These are phyloP conservation scores for Anthopleura xanthogrammica DNA, from an alignment of 92 coral and sea anemone species.

Conservation along the genomic window DNA sequence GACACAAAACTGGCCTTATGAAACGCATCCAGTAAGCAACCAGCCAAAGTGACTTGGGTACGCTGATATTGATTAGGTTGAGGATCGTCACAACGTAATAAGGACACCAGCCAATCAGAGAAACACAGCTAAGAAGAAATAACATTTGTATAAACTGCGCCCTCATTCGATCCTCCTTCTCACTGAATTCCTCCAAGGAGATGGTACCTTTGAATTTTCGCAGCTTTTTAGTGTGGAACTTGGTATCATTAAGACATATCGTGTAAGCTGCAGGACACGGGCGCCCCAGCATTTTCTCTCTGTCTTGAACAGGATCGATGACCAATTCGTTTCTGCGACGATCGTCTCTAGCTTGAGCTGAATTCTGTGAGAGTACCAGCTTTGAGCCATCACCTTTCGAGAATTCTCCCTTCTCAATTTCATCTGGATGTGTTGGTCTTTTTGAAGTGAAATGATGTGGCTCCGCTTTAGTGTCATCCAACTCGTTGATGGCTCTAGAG, in stretches of 20 bases:
- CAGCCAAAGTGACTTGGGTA: neutral
- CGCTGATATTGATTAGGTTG: neutral
- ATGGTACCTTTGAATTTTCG: slow-evolving; percentile 4
- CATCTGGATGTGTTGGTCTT: neutral
- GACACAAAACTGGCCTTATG: slow-evolving; percentile 18
- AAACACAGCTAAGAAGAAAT: neutral
- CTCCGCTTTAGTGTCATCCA: neutral
- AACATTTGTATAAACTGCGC: slow-evolving; percentile 18
- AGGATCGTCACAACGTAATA: neutral
- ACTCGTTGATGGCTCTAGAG: neutral
- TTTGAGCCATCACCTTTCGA: neutral
- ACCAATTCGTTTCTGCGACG: neutral
- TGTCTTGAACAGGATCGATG: neutral
- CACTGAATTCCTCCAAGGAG: slow-evolving; percentile 1
- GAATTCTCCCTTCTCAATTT: neutral
- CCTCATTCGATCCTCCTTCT: slow-evolving; percentile 8
- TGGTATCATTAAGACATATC: neutral
- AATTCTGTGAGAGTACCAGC: neutral
- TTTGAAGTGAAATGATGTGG: neutral
- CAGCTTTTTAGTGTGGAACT: too few species aligned
- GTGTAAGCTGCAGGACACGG: neutral
- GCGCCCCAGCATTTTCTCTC: neutral
- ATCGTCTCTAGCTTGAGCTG: neutral
- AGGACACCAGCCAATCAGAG: slow-evolving; percentile 39
- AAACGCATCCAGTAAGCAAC: slow-evolving; percentile 10